Percentiles rank a stretch among this genome's conserved stretches.
Evolutionary conservation across 1,140 invertebrate genomes (phyloP).

Genomic region (Euwallacea similis): DNA sequence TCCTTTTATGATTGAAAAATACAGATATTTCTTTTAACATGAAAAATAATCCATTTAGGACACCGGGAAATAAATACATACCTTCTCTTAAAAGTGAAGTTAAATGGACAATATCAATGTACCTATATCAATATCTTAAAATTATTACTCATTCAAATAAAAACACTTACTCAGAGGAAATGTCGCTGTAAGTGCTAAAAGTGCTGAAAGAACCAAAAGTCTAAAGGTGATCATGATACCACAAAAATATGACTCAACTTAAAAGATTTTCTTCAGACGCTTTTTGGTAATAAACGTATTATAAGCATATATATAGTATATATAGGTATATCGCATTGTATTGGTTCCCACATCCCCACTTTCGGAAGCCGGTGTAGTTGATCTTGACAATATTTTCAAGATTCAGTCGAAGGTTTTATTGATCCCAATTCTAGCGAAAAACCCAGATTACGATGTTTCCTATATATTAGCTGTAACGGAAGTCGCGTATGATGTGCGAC

Average conservation of each 20-base stretch:
- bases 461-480: slow-evolving; percentile 12
- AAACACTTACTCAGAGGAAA: slow-evolving; percentile 2
- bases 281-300: no score
- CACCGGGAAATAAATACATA: no score
- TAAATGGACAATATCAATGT: no score
- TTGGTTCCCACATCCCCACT: not conserved
- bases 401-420: slow-evolving; percentile 21
- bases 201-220: slow-evolving; percentile 4
- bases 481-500: not conserved
- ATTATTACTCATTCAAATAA: not conserved
- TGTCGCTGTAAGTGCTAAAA: slow-evolving; percentile 3
- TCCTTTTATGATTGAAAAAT: no score
- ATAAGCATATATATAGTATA: not conserved
- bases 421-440: slow-evolving; percentile 1
- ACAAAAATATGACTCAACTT: not conserved
- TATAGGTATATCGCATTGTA: slow-evolving; percentile 7
- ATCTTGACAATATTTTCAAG: slow-evolving; percentile 26
- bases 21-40: no score
- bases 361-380: not conserved
- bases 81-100: no score
- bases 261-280: no score
- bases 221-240: slow-evolving; percentile 12
- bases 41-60: no score
- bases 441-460: slow-evolving; percentile 13
- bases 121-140: not conserved